phyloP scores from a whole-genome alignment of 2,113 vertebrate genomes.

The Heterochromis multidens region DNA sequence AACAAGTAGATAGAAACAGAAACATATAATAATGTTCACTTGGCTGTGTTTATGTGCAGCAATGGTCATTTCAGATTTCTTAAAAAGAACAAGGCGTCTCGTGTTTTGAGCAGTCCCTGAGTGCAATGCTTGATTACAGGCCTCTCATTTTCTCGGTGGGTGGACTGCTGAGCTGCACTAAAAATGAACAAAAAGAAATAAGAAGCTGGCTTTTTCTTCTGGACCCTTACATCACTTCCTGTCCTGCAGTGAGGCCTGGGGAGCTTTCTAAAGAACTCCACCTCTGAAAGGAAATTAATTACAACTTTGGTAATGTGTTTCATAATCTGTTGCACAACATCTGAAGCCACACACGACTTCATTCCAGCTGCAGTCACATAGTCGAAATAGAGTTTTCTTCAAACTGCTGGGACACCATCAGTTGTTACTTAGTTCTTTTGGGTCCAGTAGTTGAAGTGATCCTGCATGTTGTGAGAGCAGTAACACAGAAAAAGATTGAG shows the following conservation, averaged over 20 bases:
- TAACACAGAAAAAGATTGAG: not conserved
- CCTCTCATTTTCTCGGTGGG: not conserved
- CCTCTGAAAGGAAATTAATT: not conserved
- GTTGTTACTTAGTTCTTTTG: not conserved
- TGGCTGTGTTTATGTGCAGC: not conserved
- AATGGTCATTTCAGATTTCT: not conserved
- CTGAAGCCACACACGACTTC: not conserved
- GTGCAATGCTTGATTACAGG: not conserved
- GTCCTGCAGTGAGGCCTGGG: not conserved
- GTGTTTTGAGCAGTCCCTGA: not conserved
- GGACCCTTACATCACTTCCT: slow-evolving; percentile 35
- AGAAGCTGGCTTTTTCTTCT: not conserved
- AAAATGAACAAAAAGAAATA: not conserved
- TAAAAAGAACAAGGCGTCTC: not conserved
- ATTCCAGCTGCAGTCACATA: not conserved
- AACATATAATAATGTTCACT: not conserved
- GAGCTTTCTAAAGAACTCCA: slow-evolving; percentile 18
- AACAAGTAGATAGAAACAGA: not conserved
- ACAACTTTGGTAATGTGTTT: not conserved
- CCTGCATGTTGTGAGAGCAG: not conserved
- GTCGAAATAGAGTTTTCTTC: not conserved
- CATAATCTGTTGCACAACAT: not conserved
- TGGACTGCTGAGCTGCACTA: not conserved
- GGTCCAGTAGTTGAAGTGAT: not conserved
- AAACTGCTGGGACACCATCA: not conserved